Evolutionary conservation across 2,797 vertebrate genomes (phyloP).

Genomic region (Pempheris klunzingeri): DNA sequence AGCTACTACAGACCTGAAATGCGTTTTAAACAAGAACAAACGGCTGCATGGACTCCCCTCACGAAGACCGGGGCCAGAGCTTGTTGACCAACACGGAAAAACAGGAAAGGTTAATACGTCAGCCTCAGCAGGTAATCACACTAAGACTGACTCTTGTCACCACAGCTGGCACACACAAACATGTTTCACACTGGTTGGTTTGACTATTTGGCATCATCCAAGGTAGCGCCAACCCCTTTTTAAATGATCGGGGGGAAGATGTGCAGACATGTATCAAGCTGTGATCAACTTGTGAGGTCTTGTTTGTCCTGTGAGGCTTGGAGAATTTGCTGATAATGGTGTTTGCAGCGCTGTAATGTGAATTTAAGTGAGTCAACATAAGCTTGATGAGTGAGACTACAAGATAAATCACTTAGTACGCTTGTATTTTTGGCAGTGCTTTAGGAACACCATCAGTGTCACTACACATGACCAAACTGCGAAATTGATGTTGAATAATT

Average conservation of each 20-base stretch:
- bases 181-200: slow-evolving; percentile 5
- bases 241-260: slow-evolving; percentile 13
- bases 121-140: slow-evolving; percentile 39
- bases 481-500: slow-evolving; percentile 58
- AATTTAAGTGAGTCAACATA: slow-evolving; percentile 33
- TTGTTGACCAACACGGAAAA: slow-evolving; percentile 15
- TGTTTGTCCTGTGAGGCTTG: slow-evolving; percentile 36
- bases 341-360: slow-evolving; percentile 13
- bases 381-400: slow-evolving; percentile 41
- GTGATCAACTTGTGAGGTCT: slow-evolving; percentile 32
- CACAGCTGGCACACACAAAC: slow-evolving; percentile 24
- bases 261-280: slow-evolving; percentile 29
- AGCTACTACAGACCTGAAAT: slow-evolving; percentile 16
- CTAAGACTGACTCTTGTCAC: slow-evolving; percentile 30
- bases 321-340: slow-evolving; percentile 36
- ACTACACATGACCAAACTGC: slow-evolving; percentile 40
- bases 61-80: not conserved
- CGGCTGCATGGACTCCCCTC: not conserved
- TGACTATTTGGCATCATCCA: slow-evolving; percentile 27
- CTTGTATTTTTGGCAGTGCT: slow-evolving; percentile 22
- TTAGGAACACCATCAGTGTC: slow-evolving; percentile 39
- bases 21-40: slow-evolving; percentile 25
- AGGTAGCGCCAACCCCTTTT: slow-evolving; percentile 18
- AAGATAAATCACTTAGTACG: slow-evolving; percentile 60
- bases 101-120: slow-evolving; percentile 22